A percentile compares a stretch with the other conserved stretches of the same genome.
Conservation (phyloP, 2,113 vertebrate species). For the Vidua chalybeata region DNA sequence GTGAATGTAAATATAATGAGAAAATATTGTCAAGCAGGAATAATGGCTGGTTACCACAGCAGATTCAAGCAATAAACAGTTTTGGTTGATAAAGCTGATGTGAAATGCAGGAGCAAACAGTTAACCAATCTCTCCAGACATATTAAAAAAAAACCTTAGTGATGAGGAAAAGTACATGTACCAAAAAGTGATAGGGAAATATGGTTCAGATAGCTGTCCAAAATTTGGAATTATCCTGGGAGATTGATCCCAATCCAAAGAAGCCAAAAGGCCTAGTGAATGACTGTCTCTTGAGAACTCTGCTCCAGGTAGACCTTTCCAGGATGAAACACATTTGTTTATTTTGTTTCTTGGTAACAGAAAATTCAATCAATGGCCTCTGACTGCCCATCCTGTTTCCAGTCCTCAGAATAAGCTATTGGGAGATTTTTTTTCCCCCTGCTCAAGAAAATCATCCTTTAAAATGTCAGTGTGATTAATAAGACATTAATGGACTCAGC, state of each 20-base stretch:
- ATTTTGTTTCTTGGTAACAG: constrained; percentile 27
- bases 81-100: background rate
- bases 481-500: constrained; percentile 21
- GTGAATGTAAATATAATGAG: background rate
- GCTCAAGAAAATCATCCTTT: constrained; percentile 8
- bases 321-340: background rate
- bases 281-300: background rate
- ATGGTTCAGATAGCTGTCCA: background rate
- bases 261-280: background rate
- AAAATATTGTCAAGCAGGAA: background rate
- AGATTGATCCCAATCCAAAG: background rate
- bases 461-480: constrained; percentile 27
- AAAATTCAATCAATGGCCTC: background rate
- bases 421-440: background rate
- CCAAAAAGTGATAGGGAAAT: background rate
- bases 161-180: background rate
- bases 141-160: background rate
- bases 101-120: background rate
- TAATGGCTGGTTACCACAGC: background rate
- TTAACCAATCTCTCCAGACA: background rate
- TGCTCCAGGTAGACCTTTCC: background rate
- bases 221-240: background rate
- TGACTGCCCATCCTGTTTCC: background rate
- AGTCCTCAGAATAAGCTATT: background rate
- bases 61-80: background rate